phyloP scores from a whole-genome alignment of 1,140 invertebrate genomes.

The Drosophila ambigua region DNA sequence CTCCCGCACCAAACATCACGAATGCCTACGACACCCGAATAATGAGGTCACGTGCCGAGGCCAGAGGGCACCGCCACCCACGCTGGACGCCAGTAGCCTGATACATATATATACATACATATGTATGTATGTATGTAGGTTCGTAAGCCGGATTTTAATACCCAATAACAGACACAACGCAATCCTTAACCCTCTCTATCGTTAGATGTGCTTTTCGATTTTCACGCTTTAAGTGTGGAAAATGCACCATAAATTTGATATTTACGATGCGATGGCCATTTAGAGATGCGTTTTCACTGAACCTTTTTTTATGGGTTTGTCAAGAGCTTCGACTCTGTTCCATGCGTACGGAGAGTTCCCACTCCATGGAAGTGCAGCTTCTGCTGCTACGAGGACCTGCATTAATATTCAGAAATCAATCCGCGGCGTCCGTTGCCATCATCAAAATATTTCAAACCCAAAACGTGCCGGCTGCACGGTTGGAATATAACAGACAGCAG shows the following conservation, averaged over 20 bases:
- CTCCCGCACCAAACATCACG: slow-evolving; percentile 15
- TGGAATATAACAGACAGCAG: background rate
- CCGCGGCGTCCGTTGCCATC: slow-evolving; percentile 16
- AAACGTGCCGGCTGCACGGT: slow-evolving; percentile 45
- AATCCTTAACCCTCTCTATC: background rate
- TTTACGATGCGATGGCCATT: slow-evolving; percentile 45
- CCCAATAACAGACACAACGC: slow-evolving; percentile 9
- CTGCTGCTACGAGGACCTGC: slow-evolving; percentile 36
- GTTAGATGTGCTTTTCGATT: background rate
- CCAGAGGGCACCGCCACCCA: slow-evolving; percentile 43
- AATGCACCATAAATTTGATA: slow-evolving; percentile 36
- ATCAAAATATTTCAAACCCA: slow-evolving; percentile 59
- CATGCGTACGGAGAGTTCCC: slow-evolving; percentile 15
- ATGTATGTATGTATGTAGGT: background rate
- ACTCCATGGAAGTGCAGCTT: slow-evolving; percentile 13
- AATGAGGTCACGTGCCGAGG: slow-evolving; percentile 69
- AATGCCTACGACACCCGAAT: slow-evolving; percentile 21
- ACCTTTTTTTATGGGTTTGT: slow-evolving; percentile 29
- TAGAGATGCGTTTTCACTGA: slow-evolving; percentile 26
- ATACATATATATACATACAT: background rate
- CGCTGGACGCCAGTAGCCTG: slow-evolving; percentile 6
- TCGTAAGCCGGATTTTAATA: slow-evolving; percentile 46
- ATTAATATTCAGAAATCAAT: slow-evolving; percentile 65
- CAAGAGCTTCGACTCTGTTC: slow-evolving; percentile 21
- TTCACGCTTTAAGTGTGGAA: background rate